Evolutionary conservation across 2,113 vertebrate species (phyloP), one percentile per base, ranked within the genome.

Genomic region (Aix galericulata): DNA sequence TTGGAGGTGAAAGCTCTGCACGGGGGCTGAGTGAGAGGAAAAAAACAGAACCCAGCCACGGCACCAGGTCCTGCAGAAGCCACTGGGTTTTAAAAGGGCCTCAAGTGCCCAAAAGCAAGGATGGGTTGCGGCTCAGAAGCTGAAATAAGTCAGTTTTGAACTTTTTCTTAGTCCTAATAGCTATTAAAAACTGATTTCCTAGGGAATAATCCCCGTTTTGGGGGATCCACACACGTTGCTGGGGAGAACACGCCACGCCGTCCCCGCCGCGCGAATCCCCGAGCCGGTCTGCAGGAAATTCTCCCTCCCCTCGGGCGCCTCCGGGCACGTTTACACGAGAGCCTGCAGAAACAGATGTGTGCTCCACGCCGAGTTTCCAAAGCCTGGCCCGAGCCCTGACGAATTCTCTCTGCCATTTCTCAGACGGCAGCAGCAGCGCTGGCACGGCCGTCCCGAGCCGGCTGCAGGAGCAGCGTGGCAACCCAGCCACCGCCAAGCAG

Each of bases 181-280:
- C 53, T 32, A 67, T 29, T 15, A 88, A 38, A 27, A 79, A 32
- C 13, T 13, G 25, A 8, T 94, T 68, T 87, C 17, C 63, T 52
- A 67, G 0, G 14, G 81, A 89, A 72, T 62, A 16, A 76, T 25
- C 46, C 29, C 56, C 12, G 7, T 25, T 66, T 84, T 69, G 59
- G 14, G 4, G 74, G 59, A 76, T 11, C 23, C 32, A 17, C 6
- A 4, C 8, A 13, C 17, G 17, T 55, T 63, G 38, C 46, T 40
- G n/a, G 3, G 11, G 11, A 31, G 3, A n/a, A 46, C 66, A 42
- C 0, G 0, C 27, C 7, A 0, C 23, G 32, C 5, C 12, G 50
- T 8, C 32, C 46, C 53, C 13, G 58, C 32, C 90, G 83, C 27
- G 34, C 17, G 34, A 46, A 85, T 14, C 53, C 34, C 60, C 4